Evolutionary conservation across 2,797 vertebrate species (phyloP).

Genomic region (Eulemur albifrons): DNA sequence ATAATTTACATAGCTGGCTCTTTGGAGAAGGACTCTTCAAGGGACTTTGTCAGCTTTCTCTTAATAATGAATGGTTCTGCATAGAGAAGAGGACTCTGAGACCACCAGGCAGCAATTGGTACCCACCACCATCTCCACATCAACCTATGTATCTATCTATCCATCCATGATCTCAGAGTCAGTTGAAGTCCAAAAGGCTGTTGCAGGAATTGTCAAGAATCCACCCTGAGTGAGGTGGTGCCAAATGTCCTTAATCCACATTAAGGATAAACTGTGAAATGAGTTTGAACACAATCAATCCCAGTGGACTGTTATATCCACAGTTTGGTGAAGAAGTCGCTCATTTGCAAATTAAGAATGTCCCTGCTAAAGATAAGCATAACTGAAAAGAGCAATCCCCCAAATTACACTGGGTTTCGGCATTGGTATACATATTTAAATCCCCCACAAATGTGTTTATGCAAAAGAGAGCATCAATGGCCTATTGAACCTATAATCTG

Average conservation of each 20-base stretch:
- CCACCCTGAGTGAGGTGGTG: not conserved
- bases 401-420: constrained; percentile 33
- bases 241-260: constrained; percentile 34
- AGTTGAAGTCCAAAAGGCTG: constrained; percentile 23
- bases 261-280: constrained; percentile 46
- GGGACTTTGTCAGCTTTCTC: not conserved
- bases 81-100: not conserved
- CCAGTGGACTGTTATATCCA: constrained; percentile 9
- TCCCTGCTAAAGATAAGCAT: not conserved
- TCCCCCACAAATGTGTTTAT: constrained; percentile 40
- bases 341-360: constrained; percentile 55
- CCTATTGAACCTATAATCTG: constrained; percentile 50
- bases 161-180: not conserved
- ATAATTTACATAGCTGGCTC: not conserved
- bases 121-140: not conserved
- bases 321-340: constrained; percentile 44
- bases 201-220: constrained; percentile 45
- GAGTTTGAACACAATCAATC: constrained; percentile 44
- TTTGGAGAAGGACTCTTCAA: not conserved
- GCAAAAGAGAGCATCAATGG: constrained; percentile 45
- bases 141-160: not conserved
- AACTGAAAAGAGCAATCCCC: constrained; percentile 2
- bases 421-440: constrained; percentile 49
- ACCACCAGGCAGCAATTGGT: not conserved
- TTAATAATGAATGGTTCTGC: constrained; percentile 28